These are phyloP conservation scores for Xenopus petersii DNA, from an alignment of 2,797 vertebrate genomes.

Conservation along the genomic window DNA sequence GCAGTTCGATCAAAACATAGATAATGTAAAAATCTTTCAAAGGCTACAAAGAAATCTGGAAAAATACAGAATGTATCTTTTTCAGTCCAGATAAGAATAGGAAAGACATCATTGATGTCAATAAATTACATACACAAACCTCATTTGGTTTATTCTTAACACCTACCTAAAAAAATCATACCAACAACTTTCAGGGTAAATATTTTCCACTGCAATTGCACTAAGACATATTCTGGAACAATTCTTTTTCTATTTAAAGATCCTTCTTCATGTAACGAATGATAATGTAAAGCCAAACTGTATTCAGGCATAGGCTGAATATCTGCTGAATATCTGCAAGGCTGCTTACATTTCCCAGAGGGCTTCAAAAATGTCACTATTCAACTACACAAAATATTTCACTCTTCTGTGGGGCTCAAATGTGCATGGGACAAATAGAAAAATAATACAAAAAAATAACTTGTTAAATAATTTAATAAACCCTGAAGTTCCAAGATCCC, in stretches of 20 bases:
- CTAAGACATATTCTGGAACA: conserved; percentile 11
- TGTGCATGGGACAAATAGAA: neutral
- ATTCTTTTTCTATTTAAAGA: neutral
- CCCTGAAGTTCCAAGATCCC: conserved; percentile 31
- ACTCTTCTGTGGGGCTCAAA: conserved; percentile 3
- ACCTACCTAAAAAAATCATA: conserved; percentile 75
- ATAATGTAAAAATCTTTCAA: conserved; percentile 84
- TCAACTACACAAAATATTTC: neutral
- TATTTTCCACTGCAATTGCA: conserved; percentile 50
- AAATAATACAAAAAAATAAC: conserved; percentile 17
- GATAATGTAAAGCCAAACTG: neutral
- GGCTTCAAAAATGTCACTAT: neutral
- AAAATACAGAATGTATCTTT: conserved; percentile 88
- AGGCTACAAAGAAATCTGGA: conserved; percentile 84
- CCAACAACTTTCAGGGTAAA: conserved; percentile 69
- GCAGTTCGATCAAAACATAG: conserved; percentile 77
- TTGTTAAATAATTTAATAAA: conserved; percentile 29
- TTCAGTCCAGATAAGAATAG: conserved; percentile 80
- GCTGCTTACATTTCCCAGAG: conserved; percentile 13
- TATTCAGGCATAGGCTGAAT: neutral
- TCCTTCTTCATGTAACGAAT: neutral
- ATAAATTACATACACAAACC: conserved; percentile 92
- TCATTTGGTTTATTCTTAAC: conserved; percentile 79
- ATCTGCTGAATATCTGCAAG: neutral
- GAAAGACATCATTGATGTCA: conserved; percentile 98